Conservation (phyloP, 2,888 invertebrate species). For the Campaea margaritaria region DNA sequence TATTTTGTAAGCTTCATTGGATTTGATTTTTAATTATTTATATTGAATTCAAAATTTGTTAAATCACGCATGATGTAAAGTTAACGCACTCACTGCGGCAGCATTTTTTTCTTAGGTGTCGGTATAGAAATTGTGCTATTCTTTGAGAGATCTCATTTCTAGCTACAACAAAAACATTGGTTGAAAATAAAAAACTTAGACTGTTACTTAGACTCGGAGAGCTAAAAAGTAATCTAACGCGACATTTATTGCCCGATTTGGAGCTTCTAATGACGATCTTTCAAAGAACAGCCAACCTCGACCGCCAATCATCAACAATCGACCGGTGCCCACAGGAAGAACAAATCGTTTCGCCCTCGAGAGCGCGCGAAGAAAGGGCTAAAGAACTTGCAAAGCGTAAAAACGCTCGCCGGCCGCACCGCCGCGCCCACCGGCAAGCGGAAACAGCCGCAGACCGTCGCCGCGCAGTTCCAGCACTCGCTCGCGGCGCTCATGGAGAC, state of each 20-base stretch:
- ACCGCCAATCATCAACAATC: constrained; percentile 9
- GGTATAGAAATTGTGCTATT: constrained; percentile 39
- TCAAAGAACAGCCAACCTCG: constrained; percentile 35
- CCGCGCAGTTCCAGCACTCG: constrained; percentile 97
- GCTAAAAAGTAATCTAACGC: no score
- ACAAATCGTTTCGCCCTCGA: constrained; percentile 95
- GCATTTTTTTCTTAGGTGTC: constrained; percentile 44
- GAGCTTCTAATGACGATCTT: constrained; percentile 21
- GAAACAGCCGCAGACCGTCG: constrained; percentile 96
- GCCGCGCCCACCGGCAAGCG: constrained; percentile 87
- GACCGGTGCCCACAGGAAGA: constrained; percentile 88
- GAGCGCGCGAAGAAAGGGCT: constrained; percentile 94
- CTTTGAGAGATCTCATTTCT: constrained; percentile 43
- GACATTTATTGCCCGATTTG: no score
- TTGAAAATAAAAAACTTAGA: no score
- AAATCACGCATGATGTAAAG: constrained; percentile 46
- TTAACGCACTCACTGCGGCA: constrained; percentile 42
- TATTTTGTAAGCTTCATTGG: constrained; percentile 9
- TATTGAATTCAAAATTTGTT: constrained; percentile 6
- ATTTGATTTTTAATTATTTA: constrained; percentile 2
- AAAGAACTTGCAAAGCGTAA: constrained; percentile 96
- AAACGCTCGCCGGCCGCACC: constrained; percentile 93
- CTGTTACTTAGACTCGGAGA: no score
- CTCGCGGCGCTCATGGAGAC: constrained; percentile 97
- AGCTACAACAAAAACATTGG: no score